phyloP scores from a whole-genome alignment of 2,888 invertebrate genomes.

The Zhuqinia jingwanae region DNA sequence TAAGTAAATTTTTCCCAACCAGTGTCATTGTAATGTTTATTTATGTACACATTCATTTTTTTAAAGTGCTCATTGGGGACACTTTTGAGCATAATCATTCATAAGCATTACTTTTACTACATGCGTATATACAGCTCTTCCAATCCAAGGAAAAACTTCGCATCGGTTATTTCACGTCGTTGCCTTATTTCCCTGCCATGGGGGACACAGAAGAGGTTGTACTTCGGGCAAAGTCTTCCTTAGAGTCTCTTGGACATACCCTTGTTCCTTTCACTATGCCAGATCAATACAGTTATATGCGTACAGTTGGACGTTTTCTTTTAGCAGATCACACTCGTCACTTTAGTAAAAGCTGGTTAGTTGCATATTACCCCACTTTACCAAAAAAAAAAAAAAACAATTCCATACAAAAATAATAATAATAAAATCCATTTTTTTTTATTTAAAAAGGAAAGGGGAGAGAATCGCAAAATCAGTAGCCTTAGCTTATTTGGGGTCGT shows the following conservation, averaged over 20 bases:
- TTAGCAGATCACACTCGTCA: conserved; percentile 62
- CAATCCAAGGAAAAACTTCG: conserved; percentile 44
- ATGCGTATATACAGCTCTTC: conserved; percentile 40
- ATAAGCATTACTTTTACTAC: background rate
- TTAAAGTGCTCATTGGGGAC: background rate
- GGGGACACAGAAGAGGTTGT: conserved; percentile 68
- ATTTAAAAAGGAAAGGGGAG: conserved; percentile 79
- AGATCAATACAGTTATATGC: conserved; percentile 58
- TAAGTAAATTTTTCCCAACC: conserved; percentile 40
- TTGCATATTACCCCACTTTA: background rate
- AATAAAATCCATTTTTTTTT: too few species aligned
- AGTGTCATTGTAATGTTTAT: background rate
- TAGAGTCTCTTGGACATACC: conserved; percentile 67
- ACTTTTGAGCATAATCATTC: too few species aligned
- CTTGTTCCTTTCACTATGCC: conserved; percentile 70
- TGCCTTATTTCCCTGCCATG: conserved; percentile 67
- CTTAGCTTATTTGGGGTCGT: conserved; percentile 70
- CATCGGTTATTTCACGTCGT: conserved; percentile 71
- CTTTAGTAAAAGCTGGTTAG: conserved; percentile 74
- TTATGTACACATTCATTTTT: conserved; percentile 14
- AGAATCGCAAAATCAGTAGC: conserved; percentile 75
- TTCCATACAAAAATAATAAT: too few species aligned
- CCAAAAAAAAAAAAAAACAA: too few species aligned
- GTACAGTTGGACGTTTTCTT: conserved; percentile 53
- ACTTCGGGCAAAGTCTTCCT: conserved; percentile 59